Base-by-base conservation (phyloP, 2,113 vertebrate genomes). In the Etheostoma cragini region DNA sequence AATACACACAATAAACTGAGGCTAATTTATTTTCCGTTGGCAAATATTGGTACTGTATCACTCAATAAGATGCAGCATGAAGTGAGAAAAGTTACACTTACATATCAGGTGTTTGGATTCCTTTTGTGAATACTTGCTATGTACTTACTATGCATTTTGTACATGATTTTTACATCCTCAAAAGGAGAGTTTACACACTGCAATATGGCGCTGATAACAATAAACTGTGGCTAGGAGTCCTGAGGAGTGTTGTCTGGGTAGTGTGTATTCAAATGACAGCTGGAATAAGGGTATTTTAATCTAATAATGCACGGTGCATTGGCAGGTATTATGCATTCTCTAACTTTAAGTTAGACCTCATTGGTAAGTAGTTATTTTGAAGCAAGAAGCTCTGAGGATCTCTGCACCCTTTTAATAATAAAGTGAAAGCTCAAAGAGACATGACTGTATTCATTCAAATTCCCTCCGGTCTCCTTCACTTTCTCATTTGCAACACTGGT, bases 381-480 rank as follows among this genome's bases (percentile, higher is more conserved):
- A 64, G 53, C 70, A 72, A 61, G 60, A 76, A 54, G 50, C 81
- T 87, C 52, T 33, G 67, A 86, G 62, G 60, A 80, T 83, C 76
- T 49, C 66, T 64, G 63, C 19, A 62, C 71, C 82, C 87, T 89
- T 86, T 92, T 86, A 86, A 86, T 87, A 88, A 80, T 74, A 78
- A 62, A 87, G 80, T 65, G 49, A 87, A 86, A 86, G 76, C 79
- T 81, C 74, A 77, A 79, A 88, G 73, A 16, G 53, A 83, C 80
- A 75, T 80, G 69, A 87, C 68, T 77, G 71, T 65, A 76, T 90
- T 81, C 69, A 87, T 83, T 85, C 52, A 14, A 33, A 45, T 84
- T 56, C 75, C 74, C 72, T 35, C 30, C 3, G 4, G 46, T 30
- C 50, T 22, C 70, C 52, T 17, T 56, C 30, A 54, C 58, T 1